Percentiles rank a stretch among this genome's conserved stretches.
Evolutionary conservation across 2,113 vertebrate species (phyloP).

Genomic region (Vombatus ursinus): DNA sequence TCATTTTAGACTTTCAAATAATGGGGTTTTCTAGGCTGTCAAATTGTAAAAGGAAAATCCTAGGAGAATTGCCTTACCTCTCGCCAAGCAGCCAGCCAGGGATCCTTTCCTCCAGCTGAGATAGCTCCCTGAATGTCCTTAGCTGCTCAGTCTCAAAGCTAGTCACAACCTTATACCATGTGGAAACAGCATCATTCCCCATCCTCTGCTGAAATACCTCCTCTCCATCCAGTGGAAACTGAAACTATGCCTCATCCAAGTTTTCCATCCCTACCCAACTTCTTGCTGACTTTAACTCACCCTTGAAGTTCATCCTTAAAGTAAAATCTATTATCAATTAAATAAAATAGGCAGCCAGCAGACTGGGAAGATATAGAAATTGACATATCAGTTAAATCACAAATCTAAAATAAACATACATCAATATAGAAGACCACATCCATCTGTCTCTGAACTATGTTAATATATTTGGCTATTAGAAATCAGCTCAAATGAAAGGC

Average conservation of each 20-base stretch:
- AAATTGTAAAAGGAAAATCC: slow-evolving; percentile 20
- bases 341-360: slow-evolving; percentile 44
- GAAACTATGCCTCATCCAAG: slow-evolving; percentile 27
- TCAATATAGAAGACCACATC: slow-evolving; percentile 60
- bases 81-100: slow-evolving; percentile 52
- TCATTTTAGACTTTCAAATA: slow-evolving; percentile 32
- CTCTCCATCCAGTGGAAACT: slow-evolving; percentile 29
- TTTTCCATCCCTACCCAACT: background rate
- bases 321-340: slow-evolving; percentile 54
- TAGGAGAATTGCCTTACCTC: slow-evolving; percentile 57
- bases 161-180: slow-evolving; percentile 35
- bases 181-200: slow-evolving; percentile 10
- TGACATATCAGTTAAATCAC: slow-evolving; percentile 53
- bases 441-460: slow-evolving; percentile 41
- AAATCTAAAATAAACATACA: slow-evolving; percentile 65
- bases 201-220: slow-evolving; percentile 15
- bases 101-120: slow-evolving; percentile 43
- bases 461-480: slow-evolving; percentile 46
- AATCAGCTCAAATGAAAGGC: slow-evolving; percentile 54
- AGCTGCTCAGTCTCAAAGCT: slow-evolving; percentile 51
- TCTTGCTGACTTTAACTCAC: slow-evolving; percentile 53
- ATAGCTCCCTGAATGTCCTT: slow-evolving; percentile 46
- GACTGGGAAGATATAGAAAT: slow-evolving; percentile 37
- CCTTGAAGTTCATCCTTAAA: slow-evolving; percentile 59
- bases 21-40: background rate